Percentiles rank a stretch among this genome's conserved stretches.
These are phyloP conservation scores for Lepidocyrtinus sp. DNA, from an alignment of 2,888 invertebrate genomes.

Conservation along the genomic window DNA sequence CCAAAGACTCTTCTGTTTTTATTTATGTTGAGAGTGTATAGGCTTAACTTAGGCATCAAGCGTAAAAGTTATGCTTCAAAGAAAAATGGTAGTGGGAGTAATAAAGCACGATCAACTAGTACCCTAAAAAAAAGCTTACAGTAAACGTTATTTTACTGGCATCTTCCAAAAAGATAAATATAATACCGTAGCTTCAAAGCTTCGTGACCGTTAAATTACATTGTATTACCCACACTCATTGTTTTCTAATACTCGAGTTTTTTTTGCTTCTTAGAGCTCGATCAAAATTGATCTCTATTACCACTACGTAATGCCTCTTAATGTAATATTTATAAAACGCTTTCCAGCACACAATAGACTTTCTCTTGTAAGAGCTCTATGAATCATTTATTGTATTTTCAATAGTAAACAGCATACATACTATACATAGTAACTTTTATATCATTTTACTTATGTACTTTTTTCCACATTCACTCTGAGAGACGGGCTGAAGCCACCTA, in stretches of 20 bases:
- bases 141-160: background rate
- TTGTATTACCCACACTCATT: slow-evolving; percentile 11
- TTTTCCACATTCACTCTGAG: background rate
- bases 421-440: no score
- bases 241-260: slow-evolving; percentile 10
- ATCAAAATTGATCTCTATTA: slow-evolving; percentile 18
- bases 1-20: background rate
- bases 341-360: background rate
- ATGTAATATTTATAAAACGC: slow-evolving; percentile 18
- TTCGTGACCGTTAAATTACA: slow-evolving; percentile 16
- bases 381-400: slow-evolving; percentile 11
- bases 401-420: slow-evolving; percentile 4
- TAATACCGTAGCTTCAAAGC: background rate
- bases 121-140: background rate
- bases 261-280: background rate
- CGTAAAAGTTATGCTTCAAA: slow-evolving; percentile 3
- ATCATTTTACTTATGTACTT: background rate
- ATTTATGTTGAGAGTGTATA: no score
- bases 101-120: slow-evolving; percentile 11
- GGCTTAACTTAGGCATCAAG: background rate
- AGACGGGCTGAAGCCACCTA: no score
- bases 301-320: slow-evolving; percentile 16
- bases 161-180: slow-evolving; percentile 15
- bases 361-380: background rate
- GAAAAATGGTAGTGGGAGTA: background rate